Evolutionary conservation across 2,888 invertebrate species (phyloP).

Genomic region (Kryphioiulus occultus): DNA sequence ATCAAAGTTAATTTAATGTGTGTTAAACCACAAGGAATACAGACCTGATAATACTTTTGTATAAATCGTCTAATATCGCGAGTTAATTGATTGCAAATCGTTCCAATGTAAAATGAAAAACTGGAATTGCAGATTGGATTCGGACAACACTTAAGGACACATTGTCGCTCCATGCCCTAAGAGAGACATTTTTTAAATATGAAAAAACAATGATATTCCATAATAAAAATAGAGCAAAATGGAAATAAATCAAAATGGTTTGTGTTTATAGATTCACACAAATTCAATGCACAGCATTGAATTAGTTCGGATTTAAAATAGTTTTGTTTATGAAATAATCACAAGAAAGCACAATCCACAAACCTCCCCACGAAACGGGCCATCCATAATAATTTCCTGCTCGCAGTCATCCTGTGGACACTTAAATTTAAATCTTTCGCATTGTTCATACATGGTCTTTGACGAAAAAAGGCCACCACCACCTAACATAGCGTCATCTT

Average conservation of each 20-base stretch:
- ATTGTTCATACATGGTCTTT: conserved; percentile 64
- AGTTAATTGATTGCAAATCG: conserved; percentile 77
- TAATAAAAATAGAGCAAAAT: too few relatives aligned
- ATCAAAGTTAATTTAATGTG: conserved; percentile 6
- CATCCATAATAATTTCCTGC: conserved; percentile 65
- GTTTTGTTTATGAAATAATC: background rate
- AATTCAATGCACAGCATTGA: too few relatives aligned
- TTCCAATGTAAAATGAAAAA: conserved; percentile 73
- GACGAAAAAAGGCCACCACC: conserved; percentile 54
- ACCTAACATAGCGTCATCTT: conserved; percentile 60
- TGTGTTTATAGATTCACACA: too few relatives aligned
- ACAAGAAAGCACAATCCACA: conserved; percentile 56
- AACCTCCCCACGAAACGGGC: conserved; percentile 61
- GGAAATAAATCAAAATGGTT: too few relatives aligned
- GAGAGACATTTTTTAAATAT: too few relatives aligned
- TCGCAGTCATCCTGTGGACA: conserved; percentile 65
- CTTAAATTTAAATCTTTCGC: conserved; percentile 71
- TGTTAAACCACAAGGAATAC: conserved; percentile 49
- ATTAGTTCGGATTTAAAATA: too few relatives aligned
- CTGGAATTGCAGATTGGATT: conserved; percentile 73
- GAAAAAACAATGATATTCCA: too few relatives aligned
- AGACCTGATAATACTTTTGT: conserved; percentile 75
- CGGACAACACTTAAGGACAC: conserved; percentile 72
- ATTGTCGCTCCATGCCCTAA: conserved; percentile 59
- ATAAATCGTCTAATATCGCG: conserved; percentile 73